Evolutionary conservation across 2,797 vertebrate genomes (phyloP), one percentile per base, ranked within the genome.

Genomic region (Enteromius argenteus): DNA sequence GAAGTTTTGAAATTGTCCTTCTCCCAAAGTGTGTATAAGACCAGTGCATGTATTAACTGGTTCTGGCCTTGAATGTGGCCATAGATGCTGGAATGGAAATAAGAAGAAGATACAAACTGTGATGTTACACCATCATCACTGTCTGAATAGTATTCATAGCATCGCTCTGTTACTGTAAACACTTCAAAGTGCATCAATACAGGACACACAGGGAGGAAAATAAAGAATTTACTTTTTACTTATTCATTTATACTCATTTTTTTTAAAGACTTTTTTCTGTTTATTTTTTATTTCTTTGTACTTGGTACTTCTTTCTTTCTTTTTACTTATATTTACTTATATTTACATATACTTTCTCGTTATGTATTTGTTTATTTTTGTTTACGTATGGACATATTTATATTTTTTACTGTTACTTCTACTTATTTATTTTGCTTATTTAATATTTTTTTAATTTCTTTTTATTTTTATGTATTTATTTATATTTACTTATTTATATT

Each of bases 131-230:
- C 14, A n/a, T 15, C 13, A 15, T 27, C 46, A 53, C 71, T 32
- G 23, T 5, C 69, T 73, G 17, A n/a, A 32, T n/a, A 53, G 9
- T 21, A 4, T 23, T 75, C 3, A 23, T 15, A 8, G 46, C 73
- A 32, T 87, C 87, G 79, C 67, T 89, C 87, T 86, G 66, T 84
- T 68, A 83, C 83, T 82, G 82, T 91, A 91, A 92, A 91, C 82
- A 86, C 69, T 84, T 90, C 88, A 87, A 11, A 21, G 67, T 5
- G 84, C 84, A 9, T 46, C 14, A 73, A 32, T 5, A 73, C 71
- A 51, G 3, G 7, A 49, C 69, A 73, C 44, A 49, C 7, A 72
- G 14, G 23, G 69, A 17, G 14, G 42, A 53, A 3, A 53, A 49
- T 3, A 53, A 9, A 21, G 0, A 53, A 53, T 21, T 53, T 53